Evolutionary conservation across 1,140 invertebrate genomes (phyloP).

Genomic region (Sitodiplosis mosellana): DNA sequence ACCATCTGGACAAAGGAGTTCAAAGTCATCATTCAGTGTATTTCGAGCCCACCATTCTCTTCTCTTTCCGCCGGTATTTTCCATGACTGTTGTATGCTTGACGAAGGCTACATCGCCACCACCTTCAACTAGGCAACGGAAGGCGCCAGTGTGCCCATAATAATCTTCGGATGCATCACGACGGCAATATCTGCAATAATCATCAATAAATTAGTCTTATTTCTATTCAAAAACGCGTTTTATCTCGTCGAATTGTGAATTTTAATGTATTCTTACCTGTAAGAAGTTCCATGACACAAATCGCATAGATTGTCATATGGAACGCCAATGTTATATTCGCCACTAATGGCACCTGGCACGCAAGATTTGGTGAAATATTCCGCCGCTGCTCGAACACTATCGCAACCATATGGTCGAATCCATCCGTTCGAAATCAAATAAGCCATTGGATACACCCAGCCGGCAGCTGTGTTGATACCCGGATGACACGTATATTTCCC

Average conservation of each 20-base stretch:
- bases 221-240: background rate
- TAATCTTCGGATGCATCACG: constrained; percentile 76
- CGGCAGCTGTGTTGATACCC: constrained; percentile 79
- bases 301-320: constrained; percentile 87
- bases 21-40: constrained; percentile 77
- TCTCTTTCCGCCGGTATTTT: constrained; percentile 80
- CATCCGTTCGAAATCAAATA: constrained; percentile 85
- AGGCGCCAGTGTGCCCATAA: constrained; percentile 75
- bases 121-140: constrained; percentile 85
- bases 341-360: constrained; percentile 71
- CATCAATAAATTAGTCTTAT: constrained; percentile 8
- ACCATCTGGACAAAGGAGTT: constrained; percentile 86
- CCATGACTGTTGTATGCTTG: constrained; percentile 76
- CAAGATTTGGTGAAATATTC: constrained; percentile 88
- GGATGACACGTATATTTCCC: constrained; percentile 83
- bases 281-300: constrained; percentile 76
- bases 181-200: constrained; percentile 42
- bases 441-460: constrained; percentile 88
- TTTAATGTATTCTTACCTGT: constrained; percentile 36
- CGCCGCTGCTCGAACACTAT: constrained; percentile 70
- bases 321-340: constrained; percentile 59
- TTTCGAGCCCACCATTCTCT: constrained; percentile 86
- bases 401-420: constrained; percentile 81
- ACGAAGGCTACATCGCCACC: constrained; percentile 91
- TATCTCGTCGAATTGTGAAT: background rate